phyloP scores from a whole-genome alignment of 2,113 vertebrate genomes.

The Chloropsis cyanopogon region DNA sequence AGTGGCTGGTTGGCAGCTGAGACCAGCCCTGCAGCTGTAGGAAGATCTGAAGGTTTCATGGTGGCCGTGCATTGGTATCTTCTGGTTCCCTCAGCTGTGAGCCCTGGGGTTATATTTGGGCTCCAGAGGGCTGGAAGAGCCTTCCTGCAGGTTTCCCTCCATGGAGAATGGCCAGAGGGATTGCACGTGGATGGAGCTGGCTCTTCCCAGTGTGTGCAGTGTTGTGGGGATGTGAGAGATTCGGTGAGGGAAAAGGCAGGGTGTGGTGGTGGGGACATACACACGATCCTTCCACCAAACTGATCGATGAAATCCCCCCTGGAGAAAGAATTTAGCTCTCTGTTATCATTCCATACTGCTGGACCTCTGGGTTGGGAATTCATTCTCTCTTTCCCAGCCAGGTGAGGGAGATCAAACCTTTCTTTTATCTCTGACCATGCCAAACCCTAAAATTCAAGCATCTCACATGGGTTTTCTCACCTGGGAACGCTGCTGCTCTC shows the following conservation, averaged over 20 bases:
- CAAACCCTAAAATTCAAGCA: neutral
- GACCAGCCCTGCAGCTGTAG: neutral
- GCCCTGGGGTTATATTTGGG: neutral
- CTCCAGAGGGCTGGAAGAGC: neutral
- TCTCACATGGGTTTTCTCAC: neutral
- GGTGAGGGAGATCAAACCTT: neutral
- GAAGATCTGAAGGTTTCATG: neutral
- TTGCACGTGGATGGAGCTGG: neutral
- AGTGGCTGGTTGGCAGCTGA: neutral
- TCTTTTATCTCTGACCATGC: neutral
- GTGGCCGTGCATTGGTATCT: accelerated
- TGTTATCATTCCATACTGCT: neutral
- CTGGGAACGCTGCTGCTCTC: accelerated
- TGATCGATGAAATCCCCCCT: neutral
- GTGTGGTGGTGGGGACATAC: neutral
- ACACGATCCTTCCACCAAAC: neutral
- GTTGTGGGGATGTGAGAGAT: neutral
- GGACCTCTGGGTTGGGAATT: neutral
- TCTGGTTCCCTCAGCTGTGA: neutral
- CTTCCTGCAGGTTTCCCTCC: neutral
- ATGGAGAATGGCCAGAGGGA: too few species aligned
- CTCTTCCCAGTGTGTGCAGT: accelerated
- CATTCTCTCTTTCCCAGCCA: neutral
- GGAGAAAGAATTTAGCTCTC: neutral
- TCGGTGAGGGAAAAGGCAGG: neutral